Evolutionary conservation across 2,888 invertebrate genomes (phyloP).

Genomic region (Herminia tarsipennalis): DNA sequence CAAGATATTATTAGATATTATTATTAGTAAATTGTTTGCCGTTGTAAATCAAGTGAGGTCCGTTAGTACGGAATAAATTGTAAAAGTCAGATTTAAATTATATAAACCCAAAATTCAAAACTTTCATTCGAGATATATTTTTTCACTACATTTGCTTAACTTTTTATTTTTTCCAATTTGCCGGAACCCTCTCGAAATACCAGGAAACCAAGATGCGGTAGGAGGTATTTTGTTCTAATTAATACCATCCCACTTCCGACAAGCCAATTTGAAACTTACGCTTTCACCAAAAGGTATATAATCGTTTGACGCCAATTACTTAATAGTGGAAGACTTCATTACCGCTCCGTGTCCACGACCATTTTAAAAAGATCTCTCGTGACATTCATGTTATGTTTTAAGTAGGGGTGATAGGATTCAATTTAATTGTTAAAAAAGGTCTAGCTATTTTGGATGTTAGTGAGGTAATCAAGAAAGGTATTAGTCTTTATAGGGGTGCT

Average conservation of each 20-base stretch:
- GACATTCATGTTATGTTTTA: constrained; percentile 17
- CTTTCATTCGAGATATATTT: no score
- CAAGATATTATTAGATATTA: no score
- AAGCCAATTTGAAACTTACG: constrained; percentile 38
- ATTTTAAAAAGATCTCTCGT: constrained; percentile 36
- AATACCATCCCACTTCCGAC: constrained; percentile 28
- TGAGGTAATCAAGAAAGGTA: constrained; percentile 51
- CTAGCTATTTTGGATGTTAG: constrained; percentile 29
- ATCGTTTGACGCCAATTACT: constrained; percentile 34
- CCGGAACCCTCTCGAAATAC: constrained; percentile 16
- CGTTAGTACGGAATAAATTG: no score
- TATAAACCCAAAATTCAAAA: no score
- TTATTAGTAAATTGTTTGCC: no score
- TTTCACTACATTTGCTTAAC: no score
- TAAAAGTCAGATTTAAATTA: no score
- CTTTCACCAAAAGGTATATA: constrained; percentile 34
- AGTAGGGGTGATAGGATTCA: constrained; percentile 18
- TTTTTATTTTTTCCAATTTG: constrained; percentile 38
- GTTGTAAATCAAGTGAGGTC: no score
- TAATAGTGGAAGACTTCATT: constrained; percentile 51
- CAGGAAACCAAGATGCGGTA: constrained; percentile 30
- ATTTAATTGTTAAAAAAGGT: constrained; percentile 26
- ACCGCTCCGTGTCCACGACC: constrained; percentile 41
- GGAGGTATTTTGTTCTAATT: constrained; percentile 44
- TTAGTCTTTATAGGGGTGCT: no score